phyloP scores from a whole-genome alignment of 2,888 invertebrate species.

The Brassicogethes aeneus region DNA sequence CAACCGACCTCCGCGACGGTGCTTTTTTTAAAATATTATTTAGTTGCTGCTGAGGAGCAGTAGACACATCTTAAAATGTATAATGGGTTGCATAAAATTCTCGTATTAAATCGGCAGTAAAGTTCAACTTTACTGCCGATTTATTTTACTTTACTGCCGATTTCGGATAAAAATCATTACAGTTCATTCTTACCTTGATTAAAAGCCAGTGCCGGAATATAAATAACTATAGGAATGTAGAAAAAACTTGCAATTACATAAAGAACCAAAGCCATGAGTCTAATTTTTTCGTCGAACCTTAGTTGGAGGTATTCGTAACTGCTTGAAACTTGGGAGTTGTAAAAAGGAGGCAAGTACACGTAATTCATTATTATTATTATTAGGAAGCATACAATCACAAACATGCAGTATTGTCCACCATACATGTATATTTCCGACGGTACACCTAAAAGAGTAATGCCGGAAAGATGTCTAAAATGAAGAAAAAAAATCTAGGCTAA shows the following conservation, averaged over 20 bases:
- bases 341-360: slow-evolving; percentile 24
- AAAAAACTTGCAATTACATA: slow-evolving; percentile 4
- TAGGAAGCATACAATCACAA: slow-evolving; percentile 17
- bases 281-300: slow-evolving; percentile 20
- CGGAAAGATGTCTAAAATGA: slow-evolving; percentile 22
- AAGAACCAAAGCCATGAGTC: slow-evolving; percentile 17
- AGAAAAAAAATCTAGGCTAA: too few relatives aligned
- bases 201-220: slow-evolving; percentile 26
- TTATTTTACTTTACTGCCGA: too few relatives aligned
- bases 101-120: too few relatives aligned
- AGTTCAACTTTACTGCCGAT: too few relatives aligned
- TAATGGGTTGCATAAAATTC: too few relatives aligned
- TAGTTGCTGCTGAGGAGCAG: too few relatives aligned
- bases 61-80: too few relatives aligned
- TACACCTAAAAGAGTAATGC: too few relatives aligned
- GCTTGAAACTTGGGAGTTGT: slow-evolving; percentile 14
- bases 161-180: too few relatives aligned
- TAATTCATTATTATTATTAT: slow-evolving; percentile 18
- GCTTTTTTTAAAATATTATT: too few relatives aligned
- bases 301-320: slow-evolving; percentile 23
- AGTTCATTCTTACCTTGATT: slow-evolving; percentile 26
- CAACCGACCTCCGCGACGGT: too few relatives aligned
- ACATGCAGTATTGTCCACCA: slow-evolving; percentile 21
- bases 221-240: slow-evolving; percentile 19
- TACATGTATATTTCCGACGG: too few relatives aligned